Percentiles rank a stretch among this genome's conserved stretches.
Conservation (phyloP, 2,113 vertebrate species). For the Chloebia gouldiae region DNA sequence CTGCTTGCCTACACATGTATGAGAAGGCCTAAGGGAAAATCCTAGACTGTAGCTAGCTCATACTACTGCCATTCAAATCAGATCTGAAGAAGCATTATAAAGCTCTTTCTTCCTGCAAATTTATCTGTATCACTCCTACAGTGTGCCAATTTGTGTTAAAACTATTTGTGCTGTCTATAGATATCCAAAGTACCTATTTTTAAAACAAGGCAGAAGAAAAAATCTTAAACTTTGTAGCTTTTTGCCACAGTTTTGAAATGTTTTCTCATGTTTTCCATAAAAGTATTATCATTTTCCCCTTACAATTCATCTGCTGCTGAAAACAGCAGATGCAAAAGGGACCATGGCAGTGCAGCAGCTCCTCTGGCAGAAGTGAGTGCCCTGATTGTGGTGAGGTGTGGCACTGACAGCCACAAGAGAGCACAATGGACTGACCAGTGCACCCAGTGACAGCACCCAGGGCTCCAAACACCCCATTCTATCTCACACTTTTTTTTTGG, state of each 20-base stretch:
- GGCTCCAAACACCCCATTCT: neutral
- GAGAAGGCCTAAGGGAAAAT: slow-evolving; percentile 18
- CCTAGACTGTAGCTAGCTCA: neutral
- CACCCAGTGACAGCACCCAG: neutral
- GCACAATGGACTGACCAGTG: neutral
- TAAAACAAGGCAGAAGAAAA: neutral
- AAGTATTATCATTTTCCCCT: neutral
- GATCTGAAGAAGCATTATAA: neutral
- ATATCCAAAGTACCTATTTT: neutral
- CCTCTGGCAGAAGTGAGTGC: neutral
- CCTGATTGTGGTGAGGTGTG: neutral
- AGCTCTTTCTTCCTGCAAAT: neutral
- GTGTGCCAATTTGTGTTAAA: neutral
- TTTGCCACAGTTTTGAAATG: neutral
- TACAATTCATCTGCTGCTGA: neutral
- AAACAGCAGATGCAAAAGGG: neutral
- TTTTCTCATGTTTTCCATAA: neutral
- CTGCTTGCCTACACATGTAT: neutral
- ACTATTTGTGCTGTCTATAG: neutral
- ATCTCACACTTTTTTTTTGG: no score
- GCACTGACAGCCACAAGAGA: fast-evolving
- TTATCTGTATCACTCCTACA: neutral
- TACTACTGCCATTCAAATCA: neutral
- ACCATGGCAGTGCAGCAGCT: neutral
- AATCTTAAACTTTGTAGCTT: neutral